phyloP scores from a whole-genome alignment of 2,888 invertebrate species.

The Elysia crispata region DNA sequence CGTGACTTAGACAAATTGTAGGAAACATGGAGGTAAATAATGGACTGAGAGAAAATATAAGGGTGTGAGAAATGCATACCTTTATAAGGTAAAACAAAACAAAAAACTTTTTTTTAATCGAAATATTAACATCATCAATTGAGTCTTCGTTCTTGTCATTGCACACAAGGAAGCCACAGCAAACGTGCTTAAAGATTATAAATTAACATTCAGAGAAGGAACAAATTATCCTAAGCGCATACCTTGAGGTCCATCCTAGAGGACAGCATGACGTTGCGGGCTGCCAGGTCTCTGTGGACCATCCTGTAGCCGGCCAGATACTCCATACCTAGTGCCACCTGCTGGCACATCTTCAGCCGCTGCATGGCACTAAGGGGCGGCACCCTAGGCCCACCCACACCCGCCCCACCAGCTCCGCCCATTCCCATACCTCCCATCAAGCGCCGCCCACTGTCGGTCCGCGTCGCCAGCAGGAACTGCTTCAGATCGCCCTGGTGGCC shows the following conservation, averaged over 20 bases:
- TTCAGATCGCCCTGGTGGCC: slow-evolving; percentile 89
- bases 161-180: no score
- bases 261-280: slow-evolving; percentile 92
- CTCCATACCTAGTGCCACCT: slow-evolving; percentile 90
- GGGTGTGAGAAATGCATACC: no score
- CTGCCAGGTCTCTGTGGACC: slow-evolving; percentile 94
- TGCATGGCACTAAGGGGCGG: slow-evolving; percentile 81
- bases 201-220: no score
- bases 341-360: slow-evolving; percentile 79
- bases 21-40: no score
- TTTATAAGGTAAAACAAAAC: no score
- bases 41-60: no score
- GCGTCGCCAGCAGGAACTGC: slow-evolving; percentile 81
- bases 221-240: background rate
- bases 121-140: no score
- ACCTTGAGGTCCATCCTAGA: slow-evolving; percentile 89
- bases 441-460: slow-evolving; percentile 80
- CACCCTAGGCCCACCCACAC: slow-evolving; percentile 78
- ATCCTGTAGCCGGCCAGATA: slow-evolving; percentile 86
- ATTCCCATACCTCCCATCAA: slow-evolving; percentile 73
- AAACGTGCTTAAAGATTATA: no score
- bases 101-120: no score
- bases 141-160: no score
- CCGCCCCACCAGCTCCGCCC: slow-evolving; percentile 80
- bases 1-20: no score